These are phyloP conservation scores for Alaudala cheleensis DNA, from an alignment of 2,113 vertebrate species.

Conservation along the genomic window DNA sequence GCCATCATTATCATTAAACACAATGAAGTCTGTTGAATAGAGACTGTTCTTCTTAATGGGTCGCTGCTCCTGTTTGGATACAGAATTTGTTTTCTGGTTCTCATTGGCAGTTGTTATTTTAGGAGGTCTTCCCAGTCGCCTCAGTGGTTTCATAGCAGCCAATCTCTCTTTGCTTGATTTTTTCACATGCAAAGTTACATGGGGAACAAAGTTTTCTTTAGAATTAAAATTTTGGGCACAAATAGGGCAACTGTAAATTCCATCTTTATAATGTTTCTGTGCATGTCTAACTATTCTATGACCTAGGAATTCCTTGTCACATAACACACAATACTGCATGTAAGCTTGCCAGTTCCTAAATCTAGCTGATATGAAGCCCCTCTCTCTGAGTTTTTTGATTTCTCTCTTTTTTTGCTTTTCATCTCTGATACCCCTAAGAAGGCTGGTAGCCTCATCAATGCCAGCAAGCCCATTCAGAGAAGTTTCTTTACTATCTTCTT, in stretches of 20 bases:
- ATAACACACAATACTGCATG: constrained; percentile 98
- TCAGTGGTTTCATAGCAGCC: constrained; percentile 90
- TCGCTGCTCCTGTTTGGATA: constrained; percentile 79
- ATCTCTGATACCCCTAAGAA: constrained; percentile 80
- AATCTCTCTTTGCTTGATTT: constrained; percentile 94
- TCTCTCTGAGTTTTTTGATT: constrained; percentile 89
- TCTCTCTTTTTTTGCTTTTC: constrained; percentile 88
- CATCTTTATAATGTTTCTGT: constrained; percentile 90
- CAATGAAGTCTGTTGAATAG: constrained; percentile 80
- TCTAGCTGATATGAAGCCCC: constrained; percentile 91
- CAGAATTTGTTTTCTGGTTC: constrained; percentile 75
- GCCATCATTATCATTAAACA: constrained; percentile 74
- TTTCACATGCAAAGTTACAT: constrained; percentile 95
- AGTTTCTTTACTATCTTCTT: constrained; percentile 74
- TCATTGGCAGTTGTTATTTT: constrained; percentile 76
- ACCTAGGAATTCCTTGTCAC: constrained; percentile 97
- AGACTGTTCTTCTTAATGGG: constrained; percentile 83
- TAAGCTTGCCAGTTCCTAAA: constrained; percentile 98
- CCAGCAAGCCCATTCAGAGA: constrained; percentile 80
- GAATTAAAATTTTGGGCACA: constrained; percentile 91
- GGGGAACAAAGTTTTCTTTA: constrained; percentile 92
- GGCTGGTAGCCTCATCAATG: constrained; percentile 78
- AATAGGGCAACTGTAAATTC: constrained; percentile 92
- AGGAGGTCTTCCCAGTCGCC: constrained; percentile 80
- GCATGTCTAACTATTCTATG: constrained; percentile 96